These are phyloP conservation scores for Idaea aversata DNA, from an alignment of 2,888 invertebrate genomes.

Conservation along the genomic window DNA sequence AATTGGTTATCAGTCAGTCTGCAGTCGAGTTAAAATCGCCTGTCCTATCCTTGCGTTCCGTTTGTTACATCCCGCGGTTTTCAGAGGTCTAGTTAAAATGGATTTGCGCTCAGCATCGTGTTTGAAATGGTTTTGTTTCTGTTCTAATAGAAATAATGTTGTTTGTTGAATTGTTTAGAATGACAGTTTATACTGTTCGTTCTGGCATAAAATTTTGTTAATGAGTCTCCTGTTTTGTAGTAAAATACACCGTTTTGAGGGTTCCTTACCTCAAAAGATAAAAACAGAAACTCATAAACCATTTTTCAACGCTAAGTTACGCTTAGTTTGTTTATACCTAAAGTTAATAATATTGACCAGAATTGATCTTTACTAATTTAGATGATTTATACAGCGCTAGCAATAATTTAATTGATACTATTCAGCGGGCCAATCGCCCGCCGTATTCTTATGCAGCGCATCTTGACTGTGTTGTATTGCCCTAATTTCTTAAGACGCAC, in stretches of 20 bases:
- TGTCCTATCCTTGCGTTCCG: background rate
- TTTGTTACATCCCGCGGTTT: background rate
- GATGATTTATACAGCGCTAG: no score
- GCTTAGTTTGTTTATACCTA: no score
- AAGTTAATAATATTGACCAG: no score
- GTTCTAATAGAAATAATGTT: slow-evolving; percentile 1
- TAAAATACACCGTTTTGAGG: background rate
- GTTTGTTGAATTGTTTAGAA: background rate
- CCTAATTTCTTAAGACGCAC: no score
- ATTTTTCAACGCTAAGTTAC: no score
- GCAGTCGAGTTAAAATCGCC: background rate
- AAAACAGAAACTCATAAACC: no score
- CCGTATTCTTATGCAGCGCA: no score
- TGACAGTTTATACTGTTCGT: background rate
- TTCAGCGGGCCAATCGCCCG: no score
- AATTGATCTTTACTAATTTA: no score
- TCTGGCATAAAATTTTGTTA: background rate
- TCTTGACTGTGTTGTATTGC: no score
- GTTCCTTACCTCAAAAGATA: no score
- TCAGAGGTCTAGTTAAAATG: slow-evolving; percentile 13
- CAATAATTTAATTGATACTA: no score
- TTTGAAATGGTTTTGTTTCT: slow-evolving; percentile 14
- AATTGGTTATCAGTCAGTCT: background rate
- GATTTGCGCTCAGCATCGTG: slow-evolving; percentile 10
- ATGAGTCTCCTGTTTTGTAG: background rate